Conservation (phyloP, 2,888 invertebrate genomes). For the Horisme vitalbata region DNA sequence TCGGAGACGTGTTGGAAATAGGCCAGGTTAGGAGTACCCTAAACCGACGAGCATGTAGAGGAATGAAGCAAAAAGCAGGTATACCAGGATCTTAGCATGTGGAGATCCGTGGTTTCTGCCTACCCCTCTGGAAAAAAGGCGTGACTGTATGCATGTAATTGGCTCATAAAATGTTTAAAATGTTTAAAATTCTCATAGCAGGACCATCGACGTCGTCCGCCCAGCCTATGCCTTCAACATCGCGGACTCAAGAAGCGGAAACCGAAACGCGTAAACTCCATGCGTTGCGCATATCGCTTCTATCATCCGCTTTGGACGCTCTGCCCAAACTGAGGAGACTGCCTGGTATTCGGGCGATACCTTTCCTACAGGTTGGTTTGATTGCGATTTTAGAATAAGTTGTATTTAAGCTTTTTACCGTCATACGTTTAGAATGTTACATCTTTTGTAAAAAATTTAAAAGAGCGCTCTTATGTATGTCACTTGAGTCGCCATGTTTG, state of each 20-base stretch:
- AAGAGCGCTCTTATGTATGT: too few species aligned
- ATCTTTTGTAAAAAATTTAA: too few species aligned
- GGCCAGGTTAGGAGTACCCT: too few species aligned
- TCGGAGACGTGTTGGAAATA: too few species aligned
- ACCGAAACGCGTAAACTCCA: constrained; percentile 84
- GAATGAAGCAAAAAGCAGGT: too few species aligned
- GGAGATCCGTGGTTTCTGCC: too few species aligned
- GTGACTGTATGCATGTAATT: too few species aligned
- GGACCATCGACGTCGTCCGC: constrained; percentile 64
- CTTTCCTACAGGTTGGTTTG: constrained; percentile 91
- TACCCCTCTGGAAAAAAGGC: too few species aligned
- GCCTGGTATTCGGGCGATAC: constrained; percentile 93
- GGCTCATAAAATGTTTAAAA: neutral
- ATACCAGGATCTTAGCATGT: too few species aligned
- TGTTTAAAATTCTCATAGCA: constrained; percentile 36
- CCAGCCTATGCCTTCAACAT: constrained; percentile 59
- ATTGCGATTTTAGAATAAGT: neutral
- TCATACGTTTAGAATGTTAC: too few species aligned
- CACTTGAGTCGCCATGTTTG: too few species aligned
- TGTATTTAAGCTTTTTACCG: neutral
- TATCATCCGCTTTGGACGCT: constrained; percentile 90
- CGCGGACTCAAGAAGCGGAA: constrained; percentile 66
- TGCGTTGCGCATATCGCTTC: constrained; percentile 85
- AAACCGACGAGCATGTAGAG: too few species aligned
- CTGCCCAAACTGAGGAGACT: constrained; percentile 89